Conservation (phyloP, 2,888 invertebrate genomes). For the Eudemis profundana region DNA sequence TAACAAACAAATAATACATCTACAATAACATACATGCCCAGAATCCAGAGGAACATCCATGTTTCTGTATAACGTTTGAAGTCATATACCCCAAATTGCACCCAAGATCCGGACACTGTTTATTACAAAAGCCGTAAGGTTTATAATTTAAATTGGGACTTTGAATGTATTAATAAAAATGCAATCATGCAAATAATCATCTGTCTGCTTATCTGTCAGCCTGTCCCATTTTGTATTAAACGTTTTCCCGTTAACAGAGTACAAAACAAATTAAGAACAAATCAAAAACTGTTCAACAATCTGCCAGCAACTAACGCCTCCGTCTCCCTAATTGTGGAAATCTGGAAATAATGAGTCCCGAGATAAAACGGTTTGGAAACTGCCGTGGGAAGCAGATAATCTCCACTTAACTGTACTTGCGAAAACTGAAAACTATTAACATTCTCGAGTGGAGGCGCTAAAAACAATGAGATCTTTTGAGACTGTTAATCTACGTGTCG, state of each 20-base stretch:
- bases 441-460: not conserved
- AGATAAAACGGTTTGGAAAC: constrained; percentile 40
- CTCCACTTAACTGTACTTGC: not conserved
- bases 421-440: constrained; percentile 12
- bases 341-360: constrained; percentile 24
- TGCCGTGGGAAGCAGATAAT: constrained; percentile 38
- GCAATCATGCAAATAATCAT: not conserved
- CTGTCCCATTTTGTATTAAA: too few relatives aligned
- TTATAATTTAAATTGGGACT: too few relatives aligned
- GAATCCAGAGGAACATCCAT: too few relatives aligned
- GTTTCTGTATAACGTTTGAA: too few relatives aligned
- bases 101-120: too few relatives aligned
- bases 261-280: constrained; percentile 10
- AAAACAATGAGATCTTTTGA: not conserved
- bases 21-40: too few relatives aligned
- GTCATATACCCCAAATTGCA: too few relatives aligned
- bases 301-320: not conserved
- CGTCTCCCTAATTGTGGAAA: constrained; percentile 16
- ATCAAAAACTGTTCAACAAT: constrained; percentile 2
- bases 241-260: not conserved
- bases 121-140: too few relatives aligned
- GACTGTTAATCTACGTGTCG: too few relatives aligned
- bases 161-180: too few relatives aligned
- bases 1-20: too few relatives aligned
- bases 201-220: too few relatives aligned